Evolutionary conservation across 2,888 invertebrate genomes (phyloP).

Genomic region (Epinotia brunnichana): DNA sequence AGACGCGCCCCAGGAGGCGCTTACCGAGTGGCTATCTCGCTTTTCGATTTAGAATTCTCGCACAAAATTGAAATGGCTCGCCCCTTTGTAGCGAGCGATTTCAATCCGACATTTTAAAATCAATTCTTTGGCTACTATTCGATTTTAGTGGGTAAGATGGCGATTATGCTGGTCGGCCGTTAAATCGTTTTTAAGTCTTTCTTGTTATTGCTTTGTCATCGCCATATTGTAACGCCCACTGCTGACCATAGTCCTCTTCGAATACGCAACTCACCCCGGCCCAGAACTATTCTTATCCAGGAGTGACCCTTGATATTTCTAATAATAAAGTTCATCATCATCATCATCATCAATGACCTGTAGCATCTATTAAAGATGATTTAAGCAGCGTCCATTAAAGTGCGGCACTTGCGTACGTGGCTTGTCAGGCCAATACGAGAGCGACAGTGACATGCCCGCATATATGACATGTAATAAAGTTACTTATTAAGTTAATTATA

Average conservation of each 20-base stretch:
- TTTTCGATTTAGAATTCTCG: constrained; percentile 74
- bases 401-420: no score
- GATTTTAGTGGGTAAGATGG: constrained; percentile 25
- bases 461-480: no score
- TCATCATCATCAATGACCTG: no score
- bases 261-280: no score
- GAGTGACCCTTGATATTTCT: not conserved
- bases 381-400: no score
- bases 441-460: no score
- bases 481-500: not conserved
- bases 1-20: constrained; percentile 78
- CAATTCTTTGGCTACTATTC: constrained; percentile 58
- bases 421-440: no score
- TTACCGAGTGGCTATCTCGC: constrained; percentile 74
- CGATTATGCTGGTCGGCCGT: not conserved
- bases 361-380: no score
- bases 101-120: constrained; percentile 77
- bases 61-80: constrained; percentile 78
- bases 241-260: not conserved
- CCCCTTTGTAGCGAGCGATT: constrained; percentile 73
- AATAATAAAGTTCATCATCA: no score
- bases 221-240: not conserved
- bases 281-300: no score
- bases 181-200: not conserved
- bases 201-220: not conserved